These are phyloP conservation scores for Amiota minor DNA, from an alignment of 2,888 invertebrate genomes.

Conservation along the genomic window DNA sequence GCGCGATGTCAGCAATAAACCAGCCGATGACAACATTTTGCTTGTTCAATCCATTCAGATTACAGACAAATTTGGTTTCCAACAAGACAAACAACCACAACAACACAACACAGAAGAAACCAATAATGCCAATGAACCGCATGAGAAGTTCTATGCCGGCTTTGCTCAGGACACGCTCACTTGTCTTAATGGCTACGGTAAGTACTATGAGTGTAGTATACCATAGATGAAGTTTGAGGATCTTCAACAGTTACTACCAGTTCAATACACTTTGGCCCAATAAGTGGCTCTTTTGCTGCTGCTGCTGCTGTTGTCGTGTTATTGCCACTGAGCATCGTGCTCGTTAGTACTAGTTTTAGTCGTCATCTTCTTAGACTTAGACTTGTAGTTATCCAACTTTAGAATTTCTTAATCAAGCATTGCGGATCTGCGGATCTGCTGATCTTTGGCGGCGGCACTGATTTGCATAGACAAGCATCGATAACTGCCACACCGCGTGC, in stretches of 20 bases:
- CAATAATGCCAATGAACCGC: slow-evolving; percentile 75
- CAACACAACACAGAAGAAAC: slow-evolving; percentile 73
- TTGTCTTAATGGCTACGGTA: slow-evolving; percentile 74
- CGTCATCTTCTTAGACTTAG: background rate
- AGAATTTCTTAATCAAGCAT: slow-evolving; percentile 63
- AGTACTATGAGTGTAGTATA: slow-evolving; percentile 48
- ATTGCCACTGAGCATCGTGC: slow-evolving; percentile 1
- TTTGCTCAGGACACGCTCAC: slow-evolving; percentile 75
- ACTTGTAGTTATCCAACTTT: slow-evolving; percentile 38
- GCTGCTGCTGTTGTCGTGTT: background rate
- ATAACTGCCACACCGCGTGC: slow-evolving; percentile 14
- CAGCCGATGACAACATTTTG: slow-evolving; percentile 85
- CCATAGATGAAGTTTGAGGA: too few species aligned
- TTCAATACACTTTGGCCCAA: background rate
- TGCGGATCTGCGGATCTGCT: slow-evolving; percentile 56
- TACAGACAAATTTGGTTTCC: slow-evolving; percentile 93
- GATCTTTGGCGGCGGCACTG: slow-evolving; percentile 30
- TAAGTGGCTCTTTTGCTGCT: background rate
- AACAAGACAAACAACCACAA: slow-evolving; percentile 73
- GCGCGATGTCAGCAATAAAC: slow-evolving; percentile 65
- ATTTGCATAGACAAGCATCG: slow-evolving; percentile 61
- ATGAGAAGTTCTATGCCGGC: slow-evolving; percentile 83
- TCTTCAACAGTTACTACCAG: background rate
- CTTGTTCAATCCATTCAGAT: slow-evolving; percentile 94
- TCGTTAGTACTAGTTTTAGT: background rate